phyloP scores from a whole-genome alignment of 1,140 invertebrate species.

The Drosophila bifasciata region DNA sequence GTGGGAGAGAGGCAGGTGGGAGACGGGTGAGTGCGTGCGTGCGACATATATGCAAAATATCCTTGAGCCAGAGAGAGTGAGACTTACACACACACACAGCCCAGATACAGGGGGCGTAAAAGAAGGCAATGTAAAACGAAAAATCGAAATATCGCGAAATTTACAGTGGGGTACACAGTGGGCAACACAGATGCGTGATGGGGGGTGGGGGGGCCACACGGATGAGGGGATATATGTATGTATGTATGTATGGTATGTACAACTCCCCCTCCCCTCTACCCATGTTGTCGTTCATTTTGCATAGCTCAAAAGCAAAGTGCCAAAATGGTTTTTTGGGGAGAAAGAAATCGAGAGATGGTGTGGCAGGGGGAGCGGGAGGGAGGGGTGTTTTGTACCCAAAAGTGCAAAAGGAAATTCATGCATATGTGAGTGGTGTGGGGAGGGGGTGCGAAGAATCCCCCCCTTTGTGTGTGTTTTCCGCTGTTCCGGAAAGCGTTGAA shows the following conservation, averaged over 20 bases:
- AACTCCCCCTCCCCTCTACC: constrained; percentile 25
- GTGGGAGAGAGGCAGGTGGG: not conserved
- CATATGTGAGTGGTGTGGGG: constrained; percentile 60
- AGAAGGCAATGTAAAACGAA: constrained; percentile 51
- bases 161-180: constrained; percentile 1
- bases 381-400: constrained; percentile 39
- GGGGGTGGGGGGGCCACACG: not conserved
- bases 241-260: too few species aligned
- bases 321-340: constrained; percentile 56
- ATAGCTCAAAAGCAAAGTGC: constrained; percentile 69
- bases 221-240: too few species aligned
- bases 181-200: not conserved
- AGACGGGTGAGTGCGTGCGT: constrained; percentile 52
- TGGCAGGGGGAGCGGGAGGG: constrained; percentile 3
- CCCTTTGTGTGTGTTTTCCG: constrained; percentile 5
- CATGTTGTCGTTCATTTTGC: constrained; percentile 59
- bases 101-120: constrained; percentile 8
- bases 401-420: constrained; percentile 81
- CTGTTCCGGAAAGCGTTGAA: constrained; percentile 78
- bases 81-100: not conserved
- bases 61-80: constrained; percentile 55
- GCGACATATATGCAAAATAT: constrained; percentile 76
- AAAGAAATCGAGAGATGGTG: constrained; percentile 14
- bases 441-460: not conserved
- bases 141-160: constrained; percentile 76